These are phyloP conservation scores for Habrosyne pyritoides DNA, from an alignment of 2,888 invertebrate genomes.

Conservation along the genomic window DNA sequence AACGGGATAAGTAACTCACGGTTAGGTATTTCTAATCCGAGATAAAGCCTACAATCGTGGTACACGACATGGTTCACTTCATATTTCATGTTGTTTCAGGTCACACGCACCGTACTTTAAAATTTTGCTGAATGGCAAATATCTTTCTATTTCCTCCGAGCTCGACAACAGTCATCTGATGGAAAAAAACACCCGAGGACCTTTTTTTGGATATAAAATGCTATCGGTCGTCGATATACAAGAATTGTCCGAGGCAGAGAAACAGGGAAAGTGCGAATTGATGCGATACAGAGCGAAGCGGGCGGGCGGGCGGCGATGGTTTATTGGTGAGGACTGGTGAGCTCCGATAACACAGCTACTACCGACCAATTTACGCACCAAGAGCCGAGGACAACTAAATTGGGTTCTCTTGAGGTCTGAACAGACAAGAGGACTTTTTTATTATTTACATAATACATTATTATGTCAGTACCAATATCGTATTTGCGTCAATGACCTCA, in stretches of 20 bases:
- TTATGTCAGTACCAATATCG: too few relatives aligned
- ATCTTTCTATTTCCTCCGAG: slow-evolving; percentile 39
- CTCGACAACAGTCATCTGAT: slow-evolving; percentile 41
- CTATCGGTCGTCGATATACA: slow-evolving; percentile 58
- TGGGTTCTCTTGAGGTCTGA: slow-evolving; percentile 30
- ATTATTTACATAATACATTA: too few relatives aligned
- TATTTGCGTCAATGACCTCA: too few relatives aligned
- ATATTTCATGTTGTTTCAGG: slow-evolving; percentile 45
- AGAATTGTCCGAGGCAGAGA: slow-evolving; percentile 44
- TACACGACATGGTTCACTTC: slow-evolving; percentile 30
- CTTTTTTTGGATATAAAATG: not conserved
- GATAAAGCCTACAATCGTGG: not conserved
- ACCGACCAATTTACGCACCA: slow-evolving; percentile 52
- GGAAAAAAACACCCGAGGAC: slow-evolving; percentile 12
- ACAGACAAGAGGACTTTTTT: slow-evolving; percentile 16
- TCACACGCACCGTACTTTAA: slow-evolving; percentile 27
- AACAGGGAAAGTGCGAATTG: slow-evolving; percentile 34
- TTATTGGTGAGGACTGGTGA: slow-evolving; percentile 38
- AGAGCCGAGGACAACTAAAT: slow-evolving; percentile 47
- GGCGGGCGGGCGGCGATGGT: slow-evolving; percentile 42
- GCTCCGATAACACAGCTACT: slow-evolving; percentile 49
- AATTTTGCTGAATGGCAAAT: slow-evolving; percentile 42
- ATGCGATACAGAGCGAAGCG: slow-evolving; percentile 19
- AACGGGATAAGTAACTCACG: not conserved
- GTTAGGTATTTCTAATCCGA: not conserved